These are phyloP conservation scores for Parnassius smintheus DNA, from an alignment of 2,888 invertebrate genomes.

Conservation along the genomic window DNA sequence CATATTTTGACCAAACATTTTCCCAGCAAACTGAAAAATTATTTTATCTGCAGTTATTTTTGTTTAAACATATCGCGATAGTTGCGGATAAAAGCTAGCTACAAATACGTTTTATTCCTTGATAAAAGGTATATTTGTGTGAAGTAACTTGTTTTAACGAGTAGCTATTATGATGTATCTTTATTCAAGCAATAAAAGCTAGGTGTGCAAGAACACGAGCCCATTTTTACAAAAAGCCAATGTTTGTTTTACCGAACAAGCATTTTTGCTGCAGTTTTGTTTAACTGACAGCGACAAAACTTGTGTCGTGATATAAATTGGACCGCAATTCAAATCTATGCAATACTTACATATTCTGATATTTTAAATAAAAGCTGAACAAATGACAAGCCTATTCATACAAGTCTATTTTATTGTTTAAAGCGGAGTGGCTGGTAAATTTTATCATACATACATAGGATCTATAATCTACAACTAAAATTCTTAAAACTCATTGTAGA, in stretches of 20 bases:
- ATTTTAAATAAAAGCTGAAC: slow-evolving; percentile 32
- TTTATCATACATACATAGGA: too few relatives aligned
- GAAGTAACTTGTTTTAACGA: slow-evolving; percentile 19
- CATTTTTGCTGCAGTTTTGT: slow-evolving; percentile 37
- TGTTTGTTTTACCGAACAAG: slow-evolving; percentile 33
- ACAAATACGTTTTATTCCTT: too few relatives aligned
- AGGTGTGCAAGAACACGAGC: slow-evolving; percentile 30
- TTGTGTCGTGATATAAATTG: slow-evolving; percentile 36
- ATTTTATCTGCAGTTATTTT: too few relatives aligned
- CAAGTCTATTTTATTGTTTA: too few relatives aligned
- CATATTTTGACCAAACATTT: too few relatives aligned
- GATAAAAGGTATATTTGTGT: neutral
- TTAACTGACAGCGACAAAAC: slow-evolving; percentile 32
- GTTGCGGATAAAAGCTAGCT: too few relatives aligned
- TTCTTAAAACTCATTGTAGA: too few relatives aligned
- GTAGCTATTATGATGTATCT: slow-evolving; percentile 22
- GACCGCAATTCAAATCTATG: slow-evolving; percentile 33
- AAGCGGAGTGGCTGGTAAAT: too few relatives aligned
- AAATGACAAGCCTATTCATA: neutral
- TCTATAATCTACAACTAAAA: too few relatives aligned
- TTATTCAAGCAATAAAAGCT: slow-evolving; percentile 35
- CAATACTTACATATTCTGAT: slow-evolving; percentile 30
- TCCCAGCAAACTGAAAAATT: too few relatives aligned
- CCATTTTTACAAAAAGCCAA: slow-evolving; percentile 29
- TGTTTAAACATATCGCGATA: too few relatives aligned